These are phyloP conservation scores for Panagrolaimus sp. DNA, from an alignment of 1,140 invertebrate species.

Conservation along the genomic window DNA sequence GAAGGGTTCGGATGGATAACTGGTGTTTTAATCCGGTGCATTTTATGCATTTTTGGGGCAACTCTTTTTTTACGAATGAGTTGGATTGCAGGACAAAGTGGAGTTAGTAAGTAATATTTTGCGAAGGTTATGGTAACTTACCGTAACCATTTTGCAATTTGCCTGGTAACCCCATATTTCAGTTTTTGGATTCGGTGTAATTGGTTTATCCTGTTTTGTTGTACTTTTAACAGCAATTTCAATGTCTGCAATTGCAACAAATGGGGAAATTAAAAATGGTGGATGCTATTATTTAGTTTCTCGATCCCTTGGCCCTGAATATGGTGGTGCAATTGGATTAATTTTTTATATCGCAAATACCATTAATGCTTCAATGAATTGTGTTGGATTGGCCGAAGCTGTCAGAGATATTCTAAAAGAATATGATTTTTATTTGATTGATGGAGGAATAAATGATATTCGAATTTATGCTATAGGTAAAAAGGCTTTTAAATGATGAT, in stretches of 20 bases:
- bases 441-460: constrained; percentile 44
- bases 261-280: constrained; percentile 65
- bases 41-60: constrained; percentile 70
- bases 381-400: constrained; percentile 68
- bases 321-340: constrained; percentile 68
- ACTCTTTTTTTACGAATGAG: constrained; percentile 67
- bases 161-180: not conserved
- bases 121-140: too few species aligned
- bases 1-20: constrained; percentile 52
- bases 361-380: constrained; percentile 67
- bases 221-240: constrained; percentile 64
- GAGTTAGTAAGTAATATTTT: constrained; percentile 65
- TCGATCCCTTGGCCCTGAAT: constrained; percentile 65
- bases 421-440: constrained; percentile 66
- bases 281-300: constrained; percentile 55
- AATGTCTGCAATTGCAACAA: constrained; percentile 65
- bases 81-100: constrained; percentile 68
- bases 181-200: constrained; percentile 58
- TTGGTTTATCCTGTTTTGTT: constrained; percentile 61
- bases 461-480: constrained; percentile 35
- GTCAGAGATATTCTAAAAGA: constrained; percentile 62
- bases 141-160: constrained; percentile 22
- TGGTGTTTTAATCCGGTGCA: constrained; percentile 64
- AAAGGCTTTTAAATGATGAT: constrained; percentile 18
- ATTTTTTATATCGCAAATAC: constrained; percentile 69